Evolutionary conservation across 2,113 vertebrate species (phyloP), one percentile per base, ranked within the genome.

Genomic region (Empidonax alnorum): DNA sequence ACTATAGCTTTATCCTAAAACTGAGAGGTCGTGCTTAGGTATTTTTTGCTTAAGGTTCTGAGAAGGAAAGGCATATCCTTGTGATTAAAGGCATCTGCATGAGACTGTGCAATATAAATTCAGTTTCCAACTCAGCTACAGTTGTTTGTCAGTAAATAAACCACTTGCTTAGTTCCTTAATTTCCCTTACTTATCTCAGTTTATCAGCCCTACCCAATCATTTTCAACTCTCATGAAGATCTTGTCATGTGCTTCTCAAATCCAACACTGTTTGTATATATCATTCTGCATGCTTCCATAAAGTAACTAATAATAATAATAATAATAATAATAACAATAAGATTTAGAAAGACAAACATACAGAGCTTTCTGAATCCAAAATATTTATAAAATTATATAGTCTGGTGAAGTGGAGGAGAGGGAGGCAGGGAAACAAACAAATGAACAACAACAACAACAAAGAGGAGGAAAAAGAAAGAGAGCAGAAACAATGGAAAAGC

Each of bases 381-480:
- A 83, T 25, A 82, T 20, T 8, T n/a, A 53, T 50, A 71, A 74
- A 91, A 27, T 33, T 17, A 44, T 30, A 61, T 3, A 30, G 22
- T 13, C 4, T 5, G 17, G 2, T 6, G 7, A 7, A 3, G 13
- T 28, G 12, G 50, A 25, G 50, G 25, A 52, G 7, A 13, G 3
- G 2, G 4, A 4, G 31, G 12, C 28, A 13, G 12, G 12, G 6
- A 10, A 22, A 41, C 41, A 46, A 46, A 33, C 30, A 66, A 44
- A 21, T 28, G 30, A 63, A 63, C 42, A 44, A 31, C 9, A 30
- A 30, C 44, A 50, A 47, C 17, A 37, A 46, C 39, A 35, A 21
- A 2, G 2, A 31, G 7, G 11, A 15, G 21, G 3, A 2, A 23
- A 15, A 22, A 23, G 21, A 33, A 21, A 41, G 24, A 37, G 19